phyloP scores from a whole-genome alignment of 2,113 vertebrate species.

The Trogon surrucura region DNA sequence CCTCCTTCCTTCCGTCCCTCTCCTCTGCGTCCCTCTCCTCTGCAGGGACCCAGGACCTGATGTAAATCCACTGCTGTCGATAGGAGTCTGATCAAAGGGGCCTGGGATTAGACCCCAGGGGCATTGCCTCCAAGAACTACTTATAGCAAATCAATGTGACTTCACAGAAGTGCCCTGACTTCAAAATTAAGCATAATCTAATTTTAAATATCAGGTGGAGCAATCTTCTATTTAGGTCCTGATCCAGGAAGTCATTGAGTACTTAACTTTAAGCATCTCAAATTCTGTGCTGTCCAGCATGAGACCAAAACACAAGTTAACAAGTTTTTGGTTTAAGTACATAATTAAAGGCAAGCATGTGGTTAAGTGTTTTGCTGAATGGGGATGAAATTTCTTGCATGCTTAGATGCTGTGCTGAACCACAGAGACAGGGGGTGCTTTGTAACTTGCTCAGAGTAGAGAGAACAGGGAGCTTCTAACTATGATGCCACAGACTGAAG shows the following conservation, averaged over 20 bases:
- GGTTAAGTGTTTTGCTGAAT: constrained; percentile 23
- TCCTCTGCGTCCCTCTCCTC: neutral
- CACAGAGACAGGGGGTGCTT: constrained; percentile 1
- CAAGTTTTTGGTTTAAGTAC: constrained; percentile 25
- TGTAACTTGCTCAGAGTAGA: neutral
- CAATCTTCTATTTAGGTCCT: constrained; percentile 26
- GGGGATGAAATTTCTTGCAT: neutral
- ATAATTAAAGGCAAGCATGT: constrained; percentile 54
- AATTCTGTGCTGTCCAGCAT: neutral
- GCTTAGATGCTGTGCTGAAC: neutral
- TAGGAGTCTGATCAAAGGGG: neutral
- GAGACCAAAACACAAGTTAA: neutral
- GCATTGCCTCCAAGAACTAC: neutral
- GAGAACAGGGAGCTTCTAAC: neutral
- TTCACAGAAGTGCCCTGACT: constrained; percentile 2
- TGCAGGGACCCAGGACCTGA: neutral
- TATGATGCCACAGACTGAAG: accelerated
- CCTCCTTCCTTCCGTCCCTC: neutral
- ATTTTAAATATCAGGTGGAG: constrained; percentile 29
- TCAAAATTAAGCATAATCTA: neutral
- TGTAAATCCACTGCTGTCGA: neutral
- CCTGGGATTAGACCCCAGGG: neutral
- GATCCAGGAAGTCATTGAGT: constrained; percentile 46
- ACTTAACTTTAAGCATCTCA: constrained; percentile 14
- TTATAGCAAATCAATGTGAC: neutral